Base-by-base conservation (phyloP, 2,888 invertebrate species). In the Athalia circularis region DNA sequence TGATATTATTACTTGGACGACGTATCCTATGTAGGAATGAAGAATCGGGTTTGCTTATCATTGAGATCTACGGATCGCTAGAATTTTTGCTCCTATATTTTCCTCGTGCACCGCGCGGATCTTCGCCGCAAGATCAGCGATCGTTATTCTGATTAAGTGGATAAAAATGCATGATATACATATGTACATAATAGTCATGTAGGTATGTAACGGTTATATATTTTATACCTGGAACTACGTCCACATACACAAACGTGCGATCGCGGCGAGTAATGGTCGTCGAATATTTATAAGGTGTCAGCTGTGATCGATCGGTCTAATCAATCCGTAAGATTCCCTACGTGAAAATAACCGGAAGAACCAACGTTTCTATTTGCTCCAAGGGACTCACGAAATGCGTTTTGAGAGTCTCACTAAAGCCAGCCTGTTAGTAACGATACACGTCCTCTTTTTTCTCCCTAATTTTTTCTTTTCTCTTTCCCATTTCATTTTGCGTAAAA, bases 221-320 rank as follows among this genome's bases (percentile, higher is more conserved):
- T 72, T 72, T 45, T 59, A 72, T 45, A 13, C 43, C 47, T 59
- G 45, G 47, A 59, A 29, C 15, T 8, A 29, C 29, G 29, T 65
- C 65, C 11, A 13, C 48, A 47, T 65, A 15, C 43, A 59, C 43
- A 45, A 9, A 15, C n/a, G 57, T 5, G 59, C 57, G 57, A n/a
- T 50, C 29, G 29, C 2, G 29, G 29, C 29, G 29, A 59, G 72
- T 47, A 72, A 59, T 45, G 15, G 72, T n/a, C 48, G 72, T 72
- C 4, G 72, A 72, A 72, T 72, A 72, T 72, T 72, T 72, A 57
- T 47, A 59, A 72, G 72, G 61, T 59, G 72, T 72, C 72, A 57
- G 72, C 72, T 43, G 59, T 72, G 72, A 72, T 72, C 43, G 72
- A 72, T 72, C 72, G 59, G 57, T 72, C 59, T 72, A 72, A 72